phyloP scores from a whole-genome alignment of 23 tunicate species.

The Ascidia mentula region DNA sequence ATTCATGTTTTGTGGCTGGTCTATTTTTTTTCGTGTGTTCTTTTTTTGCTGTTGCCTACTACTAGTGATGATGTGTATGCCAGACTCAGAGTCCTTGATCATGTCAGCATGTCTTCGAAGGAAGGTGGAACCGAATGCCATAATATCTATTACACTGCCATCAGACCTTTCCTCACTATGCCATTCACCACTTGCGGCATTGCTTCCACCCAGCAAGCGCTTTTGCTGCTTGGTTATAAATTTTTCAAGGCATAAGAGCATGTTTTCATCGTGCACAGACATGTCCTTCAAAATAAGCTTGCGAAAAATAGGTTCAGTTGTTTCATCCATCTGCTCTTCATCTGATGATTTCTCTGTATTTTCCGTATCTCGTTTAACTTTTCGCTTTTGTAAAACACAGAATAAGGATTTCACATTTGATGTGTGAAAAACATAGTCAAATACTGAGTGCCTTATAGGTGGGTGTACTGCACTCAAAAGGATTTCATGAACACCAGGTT shows the following conservation, averaged over 20 bases:
- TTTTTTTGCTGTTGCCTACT: slow-evolving; percentile 18
- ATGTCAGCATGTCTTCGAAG: slow-evolving; percentile 77
- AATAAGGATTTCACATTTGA: slow-evolving; percentile 30
- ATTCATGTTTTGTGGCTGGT: slow-evolving; percentile 56
- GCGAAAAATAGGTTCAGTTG: slow-evolving; percentile 9
- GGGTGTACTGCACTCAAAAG: slow-evolving; percentile 57
- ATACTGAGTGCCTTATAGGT: slow-evolving; percentile 35
- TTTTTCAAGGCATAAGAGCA: slow-evolving; percentile 38
- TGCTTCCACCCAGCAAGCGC: neutral
- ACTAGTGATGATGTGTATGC: neutral
- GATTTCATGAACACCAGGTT: slow-evolving; percentile 25
- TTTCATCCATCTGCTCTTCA: neutral
- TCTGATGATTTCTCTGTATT: neutral
- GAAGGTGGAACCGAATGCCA: slow-evolving; percentile 25
- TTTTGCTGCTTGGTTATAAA: slow-evolving; percentile 38
- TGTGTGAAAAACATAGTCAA: slow-evolving; percentile 48
- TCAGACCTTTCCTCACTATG: slow-evolving; percentile 54
- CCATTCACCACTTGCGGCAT: slow-evolving; percentile 37
- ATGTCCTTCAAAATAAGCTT: slow-evolving; percentile 52
- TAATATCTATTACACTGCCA: slow-evolving; percentile 41
- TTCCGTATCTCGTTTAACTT: neutral
- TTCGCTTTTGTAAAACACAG: slow-evolving; percentile 16
- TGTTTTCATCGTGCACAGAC: slow-evolving; percentile 41
- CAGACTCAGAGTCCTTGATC: slow-evolving; percentile 28
- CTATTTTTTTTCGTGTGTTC: slow-evolving; percentile 20